These are phyloP conservation scores for Cryptosula pallasiana DNA, from an alignment of 2,888 invertebrate species.

Conservation along the genomic window DNA sequence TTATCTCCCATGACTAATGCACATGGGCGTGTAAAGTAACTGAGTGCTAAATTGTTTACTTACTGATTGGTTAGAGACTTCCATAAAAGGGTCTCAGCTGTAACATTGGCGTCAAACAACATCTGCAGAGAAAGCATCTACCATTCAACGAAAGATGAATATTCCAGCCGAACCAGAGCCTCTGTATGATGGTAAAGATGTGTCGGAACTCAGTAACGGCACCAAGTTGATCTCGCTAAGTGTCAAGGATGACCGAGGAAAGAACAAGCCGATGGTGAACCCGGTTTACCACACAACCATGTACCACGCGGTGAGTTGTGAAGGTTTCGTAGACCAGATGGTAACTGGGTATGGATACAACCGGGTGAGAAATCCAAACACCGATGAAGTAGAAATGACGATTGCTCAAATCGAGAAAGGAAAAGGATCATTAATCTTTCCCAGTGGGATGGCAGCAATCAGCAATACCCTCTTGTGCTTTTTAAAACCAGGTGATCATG, in stretches of 20 bases:
- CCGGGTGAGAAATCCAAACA: constrained; percentile 39
- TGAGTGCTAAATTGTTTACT: too few relatives aligned
- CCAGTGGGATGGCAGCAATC: constrained; percentile 48
- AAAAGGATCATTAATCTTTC: constrained; percentile 40
- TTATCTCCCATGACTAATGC: too few relatives aligned
- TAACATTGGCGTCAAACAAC: too few relatives aligned
- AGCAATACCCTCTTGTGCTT: constrained; percentile 45
- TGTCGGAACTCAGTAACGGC: background rate
- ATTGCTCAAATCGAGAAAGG: constrained; percentile 44
- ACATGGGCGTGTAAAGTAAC: too few relatives aligned
- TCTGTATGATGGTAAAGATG: too few relatives aligned
- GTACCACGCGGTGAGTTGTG: constrained; percentile 38
- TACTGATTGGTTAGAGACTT: too few relatives aligned
- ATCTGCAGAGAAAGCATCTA: too few relatives aligned
- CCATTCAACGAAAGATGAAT: too few relatives aligned
- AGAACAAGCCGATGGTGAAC: constrained; percentile 36
- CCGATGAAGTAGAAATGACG: constrained; percentile 37
- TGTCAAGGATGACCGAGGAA: constrained; percentile 18
- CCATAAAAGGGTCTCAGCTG: too few relatives aligned
- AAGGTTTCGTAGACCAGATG: constrained; percentile 37
- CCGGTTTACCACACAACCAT: constrained; percentile 44
- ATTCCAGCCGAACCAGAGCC: too few relatives aligned
- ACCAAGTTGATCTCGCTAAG: background rate
- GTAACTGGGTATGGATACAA: constrained; percentile 43
- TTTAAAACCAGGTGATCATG: constrained; percentile 49